Percentiles rank a stretch among this genome's conserved stretches.
Conservation (phyloP, 2,797 vertebrate species). For the Myoxocephalus aenaeus region DNA sequence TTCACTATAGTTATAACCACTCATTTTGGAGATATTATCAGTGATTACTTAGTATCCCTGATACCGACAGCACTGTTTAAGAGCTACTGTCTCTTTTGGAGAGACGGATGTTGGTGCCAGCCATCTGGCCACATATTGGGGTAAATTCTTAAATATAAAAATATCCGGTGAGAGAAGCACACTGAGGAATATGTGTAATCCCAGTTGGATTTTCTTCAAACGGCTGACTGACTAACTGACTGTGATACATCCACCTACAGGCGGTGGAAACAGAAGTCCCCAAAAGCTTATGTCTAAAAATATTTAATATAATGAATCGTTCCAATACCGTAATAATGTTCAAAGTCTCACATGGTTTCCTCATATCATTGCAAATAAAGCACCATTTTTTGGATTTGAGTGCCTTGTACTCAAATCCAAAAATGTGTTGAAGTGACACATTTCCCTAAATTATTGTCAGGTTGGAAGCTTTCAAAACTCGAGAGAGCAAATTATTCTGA, state of each 20-base stretch:
- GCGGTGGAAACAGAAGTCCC: slow-evolving; percentile 14
- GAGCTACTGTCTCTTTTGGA: not conserved
- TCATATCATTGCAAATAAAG: slow-evolving; percentile 8
- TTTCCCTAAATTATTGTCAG: slow-evolving; percentile 27
- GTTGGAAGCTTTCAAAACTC: slow-evolving; percentile 22
- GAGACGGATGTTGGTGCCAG: not conserved
- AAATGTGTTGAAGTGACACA: slow-evolving; percentile 39
- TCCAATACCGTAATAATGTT: slow-evolving; percentile 17
- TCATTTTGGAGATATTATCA: not conserved
- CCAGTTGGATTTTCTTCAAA: slow-evolving; percentile 22
- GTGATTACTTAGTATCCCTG: too few species aligned
- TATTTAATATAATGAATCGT: slow-evolving; percentile 10
- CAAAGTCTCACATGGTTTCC: slow-evolving; percentile 17
- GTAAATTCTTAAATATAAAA: not conserved
- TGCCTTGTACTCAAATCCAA: slow-evolving; percentile 38
- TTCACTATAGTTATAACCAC: not conserved
- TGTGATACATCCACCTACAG: not conserved
- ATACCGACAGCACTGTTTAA: not conserved
- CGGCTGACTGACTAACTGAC: slow-evolving; percentile 1
- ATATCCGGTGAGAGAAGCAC: not conserved
- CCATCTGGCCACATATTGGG: not conserved
- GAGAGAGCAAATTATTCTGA: slow-evolving; percentile 10
- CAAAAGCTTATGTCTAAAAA: not conserved
- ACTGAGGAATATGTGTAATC: not conserved
- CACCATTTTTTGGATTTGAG: slow-evolving; percentile 28